phyloP scores from a whole-genome alignment of 1,140 invertebrate species.

The Drosophila rufa region DNA sequence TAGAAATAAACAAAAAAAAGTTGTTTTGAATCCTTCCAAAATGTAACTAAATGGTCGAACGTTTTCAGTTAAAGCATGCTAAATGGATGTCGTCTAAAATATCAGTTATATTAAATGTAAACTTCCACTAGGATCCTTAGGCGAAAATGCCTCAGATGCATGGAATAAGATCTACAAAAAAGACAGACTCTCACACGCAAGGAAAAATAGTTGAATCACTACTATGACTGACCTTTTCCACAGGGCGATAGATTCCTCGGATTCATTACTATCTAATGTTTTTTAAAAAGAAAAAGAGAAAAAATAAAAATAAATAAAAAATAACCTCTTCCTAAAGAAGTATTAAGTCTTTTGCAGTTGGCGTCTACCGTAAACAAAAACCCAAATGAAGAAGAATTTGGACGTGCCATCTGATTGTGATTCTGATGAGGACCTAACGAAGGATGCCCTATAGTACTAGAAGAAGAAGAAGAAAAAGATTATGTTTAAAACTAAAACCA shows the following conservation, averaged over 20 bases:
- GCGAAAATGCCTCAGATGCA: neutral
- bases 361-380: neutral
- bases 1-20: slow-evolving; percentile 1
- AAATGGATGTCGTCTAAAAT: slow-evolving; percentile 2
- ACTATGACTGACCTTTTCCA: neutral
- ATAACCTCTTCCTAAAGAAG: slow-evolving; percentile 1
- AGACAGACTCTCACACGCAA: slow-evolving; percentile 1
- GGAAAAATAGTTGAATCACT: slow-evolving; percentile 6
- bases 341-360: slow-evolving; percentile 2
- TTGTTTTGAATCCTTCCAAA: neutral
- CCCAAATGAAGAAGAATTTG: slow-evolving; percentile 6
- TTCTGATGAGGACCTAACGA: slow-evolving; percentile 11
- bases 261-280: neutral
- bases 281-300: neutral
- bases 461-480: slow-evolving; percentile 16
- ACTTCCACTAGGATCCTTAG: neutral
- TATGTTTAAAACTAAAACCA: slow-evolving; percentile 1
- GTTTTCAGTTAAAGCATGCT: slow-evolving; percentile 1
- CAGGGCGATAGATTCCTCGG: slow-evolving; percentile 1
- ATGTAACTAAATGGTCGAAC: slow-evolving; percentile 2
- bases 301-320: neutral
- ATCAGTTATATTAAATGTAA: slow-evolving; percentile 6
- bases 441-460: slow-evolving; percentile 1
- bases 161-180: slow-evolving; percentile 6
- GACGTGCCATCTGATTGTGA: slow-evolving; percentile 1